phyloP scores from a whole-genome alignment of 2,113 vertebrate species.

The Rana temporaria region DNA sequence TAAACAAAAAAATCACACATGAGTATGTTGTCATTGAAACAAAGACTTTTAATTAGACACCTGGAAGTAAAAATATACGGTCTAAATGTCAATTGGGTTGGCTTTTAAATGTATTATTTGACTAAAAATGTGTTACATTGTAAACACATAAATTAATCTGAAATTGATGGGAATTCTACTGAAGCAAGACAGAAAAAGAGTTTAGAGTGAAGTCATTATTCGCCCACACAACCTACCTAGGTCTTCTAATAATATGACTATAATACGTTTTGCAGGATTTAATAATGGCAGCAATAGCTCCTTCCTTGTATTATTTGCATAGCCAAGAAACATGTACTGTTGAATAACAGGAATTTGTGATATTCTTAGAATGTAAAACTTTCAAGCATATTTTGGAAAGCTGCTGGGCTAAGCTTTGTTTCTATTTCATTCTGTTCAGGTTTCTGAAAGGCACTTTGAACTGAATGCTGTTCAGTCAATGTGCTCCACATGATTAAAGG shows the following conservation, averaged over 20 bases:
- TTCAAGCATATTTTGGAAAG: constrained; percentile 38
- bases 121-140: constrained; percentile 18
- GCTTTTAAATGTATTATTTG: constrained; percentile 19
- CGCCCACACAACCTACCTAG: constrained; percentile 25
- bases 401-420: constrained; percentile 59
- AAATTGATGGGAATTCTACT: constrained; percentile 40
- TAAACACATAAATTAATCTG: constrained; percentile 37
- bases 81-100: not conserved
- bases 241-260: constrained; percentile 42
- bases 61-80: not conserved
- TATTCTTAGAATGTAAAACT: constrained; percentile 15
- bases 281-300: constrained; percentile 15
- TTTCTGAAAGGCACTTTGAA: constrained; percentile 79
- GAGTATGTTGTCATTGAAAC: too few species aligned
- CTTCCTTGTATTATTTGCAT: constrained; percentile 23
- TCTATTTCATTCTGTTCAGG: constrained; percentile 58
- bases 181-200: not conserved
- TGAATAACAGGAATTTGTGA: constrained; percentile 22
- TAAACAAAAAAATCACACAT: too few species aligned
- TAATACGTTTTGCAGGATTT: constrained; percentile 39
- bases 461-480: constrained; percentile 69
- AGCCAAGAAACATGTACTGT: constrained; percentile 18
- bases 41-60: too few species aligned
- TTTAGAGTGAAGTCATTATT: constrained; percentile 40
- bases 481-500: constrained; percentile 74